phyloP scores from a whole-genome alignment of 2,113 vertebrate species.

The Dicrurus megarhynchus region DNA sequence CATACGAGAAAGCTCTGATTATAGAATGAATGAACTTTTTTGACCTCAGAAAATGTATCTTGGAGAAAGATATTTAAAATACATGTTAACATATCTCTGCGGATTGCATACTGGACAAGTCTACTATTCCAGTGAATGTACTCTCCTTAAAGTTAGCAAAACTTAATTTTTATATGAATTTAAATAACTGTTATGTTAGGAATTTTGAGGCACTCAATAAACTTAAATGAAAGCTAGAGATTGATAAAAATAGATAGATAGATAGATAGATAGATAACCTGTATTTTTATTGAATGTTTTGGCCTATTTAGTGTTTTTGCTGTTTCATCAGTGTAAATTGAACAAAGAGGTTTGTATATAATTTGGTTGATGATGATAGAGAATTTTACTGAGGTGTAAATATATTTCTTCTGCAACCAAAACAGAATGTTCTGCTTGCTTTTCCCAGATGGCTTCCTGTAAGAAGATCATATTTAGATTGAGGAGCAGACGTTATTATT shows the following conservation, averaged over 20 bases:
- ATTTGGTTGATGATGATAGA: background rate
- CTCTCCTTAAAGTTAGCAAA: background rate
- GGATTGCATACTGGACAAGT: background rate
- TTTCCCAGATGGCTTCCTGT: slow-evolving; percentile 27
- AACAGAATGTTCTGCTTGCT: background rate
- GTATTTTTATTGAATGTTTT: background rate
- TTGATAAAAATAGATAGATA: background rate
- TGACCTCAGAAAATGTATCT: background rate
- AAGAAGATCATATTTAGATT: slow-evolving; percentile 38
- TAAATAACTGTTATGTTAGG: background rate
- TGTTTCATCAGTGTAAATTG: background rate
- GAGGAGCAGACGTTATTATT: slow-evolving; percentile 30
- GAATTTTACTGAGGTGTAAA: background rate
- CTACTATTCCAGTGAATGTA: background rate
- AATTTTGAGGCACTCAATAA: background rate
- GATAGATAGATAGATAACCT: background rate
- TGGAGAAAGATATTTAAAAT: background rate
- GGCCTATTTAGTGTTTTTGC: background rate
- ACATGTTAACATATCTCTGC: background rate
- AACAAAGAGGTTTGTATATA: background rate
- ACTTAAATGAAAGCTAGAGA: background rate
- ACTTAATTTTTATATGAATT: background rate
- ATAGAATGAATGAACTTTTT: background rate
- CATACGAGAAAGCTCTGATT: background rate
- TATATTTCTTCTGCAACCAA: background rate